phyloP scores from a whole-genome alignment of 2,888 invertebrate genomes.

The Microctonus hyperodae region DNA sequence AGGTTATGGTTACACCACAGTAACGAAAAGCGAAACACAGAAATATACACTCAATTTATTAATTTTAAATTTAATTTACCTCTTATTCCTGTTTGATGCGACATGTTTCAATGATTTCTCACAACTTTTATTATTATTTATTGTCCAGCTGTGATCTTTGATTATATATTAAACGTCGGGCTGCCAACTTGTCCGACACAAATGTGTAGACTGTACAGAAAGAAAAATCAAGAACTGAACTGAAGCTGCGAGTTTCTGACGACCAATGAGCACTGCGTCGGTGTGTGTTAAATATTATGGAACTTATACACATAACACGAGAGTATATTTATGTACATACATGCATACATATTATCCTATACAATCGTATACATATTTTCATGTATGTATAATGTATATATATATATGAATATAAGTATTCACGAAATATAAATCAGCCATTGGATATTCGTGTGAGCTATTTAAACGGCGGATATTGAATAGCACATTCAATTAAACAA shows the following conservation, averaged over 20 bases:
- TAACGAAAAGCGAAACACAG: background rate
- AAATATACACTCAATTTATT: background rate
- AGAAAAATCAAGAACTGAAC: too few relatives aligned
- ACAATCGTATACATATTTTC: too few relatives aligned
- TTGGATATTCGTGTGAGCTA: background rate
- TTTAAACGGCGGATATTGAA: background rate
- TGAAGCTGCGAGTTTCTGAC: slow-evolving; percentile 3
- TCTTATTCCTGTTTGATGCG: slow-evolving; percentile 91
- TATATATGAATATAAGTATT: too few relatives aligned
- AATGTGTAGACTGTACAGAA: background rate
- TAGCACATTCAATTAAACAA: background rate
- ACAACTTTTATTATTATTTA: background rate
- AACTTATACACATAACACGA: background rate
- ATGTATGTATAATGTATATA: background rate
- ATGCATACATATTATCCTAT: too few relatives aligned
- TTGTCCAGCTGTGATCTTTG: background rate
- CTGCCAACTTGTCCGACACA: background rate
- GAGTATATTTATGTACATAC: too few relatives aligned
- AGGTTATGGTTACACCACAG: slow-evolving; percentile 8
- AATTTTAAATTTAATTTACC: slow-evolving; percentile 64
- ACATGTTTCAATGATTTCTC: slow-evolving; percentile 67
- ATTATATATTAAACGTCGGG: background rate
- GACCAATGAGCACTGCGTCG: slow-evolving; percentile 2
- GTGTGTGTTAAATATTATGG: background rate
- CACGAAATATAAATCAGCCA: background rate